Evolutionary conservation across 1,140 invertebrate species (phyloP), one percentile per base, ranked within the genome.

Genomic region (Bombyx mandarina): DNA sequence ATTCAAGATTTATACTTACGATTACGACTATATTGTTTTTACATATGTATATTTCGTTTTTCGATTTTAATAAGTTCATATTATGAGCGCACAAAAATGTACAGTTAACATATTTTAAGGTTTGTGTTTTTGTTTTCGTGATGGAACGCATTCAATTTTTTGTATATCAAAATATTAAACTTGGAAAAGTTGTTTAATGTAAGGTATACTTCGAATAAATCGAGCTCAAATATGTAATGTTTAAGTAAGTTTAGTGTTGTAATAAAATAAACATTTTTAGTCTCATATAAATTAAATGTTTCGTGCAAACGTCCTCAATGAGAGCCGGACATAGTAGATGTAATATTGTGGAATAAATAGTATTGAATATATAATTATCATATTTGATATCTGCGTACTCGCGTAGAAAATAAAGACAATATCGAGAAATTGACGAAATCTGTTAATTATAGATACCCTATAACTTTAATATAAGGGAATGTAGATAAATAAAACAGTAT

Each of bases 391-490:
- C 78, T 75, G 75, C 79, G 79, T 84, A 81, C 77, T 83, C 80
- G 83, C 82, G 82, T 86, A 85, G 85, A 80, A 84, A 79, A 79
- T 86, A 86, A 79, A 80, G 83, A 86, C 83, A 86, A 86, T 86
- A 86, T 86, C 77, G 75, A 83, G 81, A 71, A 63, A 76, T 73
- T 81, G 77, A 84, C 69, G 74, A 82, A 82, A 35, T 35, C 26
- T 35, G 26, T 35, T 77, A 65, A 65, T 76, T 74, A 75, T 82
- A 74, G 79, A 75, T 77, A 71, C 74, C 71, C 67, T 63, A 74
- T 84, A 82, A 77, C 57, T 71, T 56, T 82, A 76, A 77, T 58
- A 50, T 77, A 77, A 78, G 73, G 67, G 65, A 73, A 57, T 82
- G 76, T 86, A 86, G 82, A 79, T 83, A 80, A 63, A 65, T 63